Evolutionary conservation across 2,888 invertebrate species (phyloP).

Genomic region (Subacronicta megacephala): DNA sequence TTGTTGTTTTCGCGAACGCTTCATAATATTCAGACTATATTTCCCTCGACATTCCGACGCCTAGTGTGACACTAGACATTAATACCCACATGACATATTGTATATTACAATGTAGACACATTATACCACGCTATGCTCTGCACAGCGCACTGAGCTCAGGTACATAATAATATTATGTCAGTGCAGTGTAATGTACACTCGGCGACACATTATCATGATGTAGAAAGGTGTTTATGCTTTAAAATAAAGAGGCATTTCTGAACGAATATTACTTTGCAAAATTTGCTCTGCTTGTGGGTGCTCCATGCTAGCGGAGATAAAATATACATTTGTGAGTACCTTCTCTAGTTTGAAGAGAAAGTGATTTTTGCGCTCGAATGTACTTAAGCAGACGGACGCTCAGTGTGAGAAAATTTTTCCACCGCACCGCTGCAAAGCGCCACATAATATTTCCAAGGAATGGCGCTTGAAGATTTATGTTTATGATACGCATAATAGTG

Average conservation of each 20-base stretch:
- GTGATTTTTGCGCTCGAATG: constrained; percentile 47
- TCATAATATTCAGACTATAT: constrained; percentile 51
- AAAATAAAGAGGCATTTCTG: constrained; percentile 57
- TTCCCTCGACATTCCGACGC: constrained; percentile 58
- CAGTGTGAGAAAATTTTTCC: constrained; percentile 64
- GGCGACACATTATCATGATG: constrained; percentile 62
- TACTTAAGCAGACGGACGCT: constrained; percentile 42
- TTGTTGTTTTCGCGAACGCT: constrained; percentile 62
- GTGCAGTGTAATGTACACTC: constrained; percentile 65
- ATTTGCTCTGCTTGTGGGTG: constrained; percentile 29
- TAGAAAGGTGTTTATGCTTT: constrained; percentile 59
- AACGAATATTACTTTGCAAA: constrained; percentile 55
- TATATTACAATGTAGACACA: constrained; percentile 64
- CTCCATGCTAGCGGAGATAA: constrained; percentile 34
- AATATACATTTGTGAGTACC: constrained; percentile 31
- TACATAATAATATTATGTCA: constrained; percentile 66
- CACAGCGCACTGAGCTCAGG: constrained; percentile 51
- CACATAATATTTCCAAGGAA: constrained; percentile 68
- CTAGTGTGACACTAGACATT: constrained; percentile 63
- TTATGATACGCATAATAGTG: constrained; percentile 73
- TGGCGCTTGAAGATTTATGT: constrained; percentile 70
- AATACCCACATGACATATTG: constrained; percentile 63
- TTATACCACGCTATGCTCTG: constrained; percentile 59
- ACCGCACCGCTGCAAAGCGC: constrained; percentile 60
- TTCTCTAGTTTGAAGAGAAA: constrained; percentile 36